These are phyloP conservation scores for Brachyopa scutellaris DNA, from an alignment of 2,888 invertebrate genomes.

Conservation along the genomic window DNA sequence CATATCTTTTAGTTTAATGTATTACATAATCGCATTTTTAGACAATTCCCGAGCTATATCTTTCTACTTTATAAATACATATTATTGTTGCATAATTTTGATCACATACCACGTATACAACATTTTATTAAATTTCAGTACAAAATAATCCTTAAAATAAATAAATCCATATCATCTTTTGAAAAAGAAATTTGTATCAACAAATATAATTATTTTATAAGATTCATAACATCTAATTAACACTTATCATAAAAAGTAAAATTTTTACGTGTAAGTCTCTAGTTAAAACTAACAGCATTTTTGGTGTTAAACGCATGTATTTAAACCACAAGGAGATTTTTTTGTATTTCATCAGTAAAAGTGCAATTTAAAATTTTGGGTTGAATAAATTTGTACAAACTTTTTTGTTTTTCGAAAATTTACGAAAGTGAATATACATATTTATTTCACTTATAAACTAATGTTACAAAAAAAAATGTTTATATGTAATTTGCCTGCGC, in stretches of 20 bases:
- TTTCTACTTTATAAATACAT: conserved; percentile 4
- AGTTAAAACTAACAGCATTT: too few relatives aligned
- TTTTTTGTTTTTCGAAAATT: too few relatives aligned
- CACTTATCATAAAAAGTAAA: neutral
- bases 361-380: neutral
- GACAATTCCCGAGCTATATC: conserved; percentile 1
- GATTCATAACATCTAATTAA: neutral
- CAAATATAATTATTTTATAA: neutral
- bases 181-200: neutral
- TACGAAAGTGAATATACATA: neutral
- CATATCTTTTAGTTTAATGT: conserved; percentile 21
- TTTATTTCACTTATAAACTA: too few relatives aligned
- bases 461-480: neutral
- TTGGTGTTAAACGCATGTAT: too few relatives aligned
- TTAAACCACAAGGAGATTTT: too few relatives aligned
- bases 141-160: conserved; percentile 30
- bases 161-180: conserved; percentile 34
- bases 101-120: conserved; percentile 6
- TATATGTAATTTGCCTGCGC: neutral
- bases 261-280: neutral
- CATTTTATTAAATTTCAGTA: conserved; percentile 42
- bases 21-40: conserved; percentile 23
- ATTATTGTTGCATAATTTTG: conserved; percentile 18
- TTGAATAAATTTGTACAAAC: too few relatives aligned
- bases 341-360: too few relatives aligned